Percentiles rank a stretch among this genome's conserved stretches.
phyloP scores from a whole-genome alignment of 2,113 vertebrate species.

The Podarcis raffonei region DNA sequence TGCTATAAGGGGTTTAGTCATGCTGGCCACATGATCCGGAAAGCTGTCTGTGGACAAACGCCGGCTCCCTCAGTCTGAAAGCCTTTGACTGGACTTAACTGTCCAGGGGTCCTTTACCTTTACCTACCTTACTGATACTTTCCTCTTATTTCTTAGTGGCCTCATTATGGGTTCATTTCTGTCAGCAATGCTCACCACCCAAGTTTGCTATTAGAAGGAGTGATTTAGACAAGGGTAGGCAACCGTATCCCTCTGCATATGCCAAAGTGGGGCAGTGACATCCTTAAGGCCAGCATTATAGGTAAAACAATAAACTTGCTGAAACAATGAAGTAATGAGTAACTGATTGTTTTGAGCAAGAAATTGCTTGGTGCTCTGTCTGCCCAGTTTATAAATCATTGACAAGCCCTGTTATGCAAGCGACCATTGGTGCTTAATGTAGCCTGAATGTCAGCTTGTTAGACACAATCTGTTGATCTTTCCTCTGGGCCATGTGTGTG shows the following conservation, averaged over 20 bases:
- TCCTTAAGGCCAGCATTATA: slow-evolving; percentile 26
- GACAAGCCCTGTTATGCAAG: slow-evolving; percentile 71
- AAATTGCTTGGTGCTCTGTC: slow-evolving; percentile 46
- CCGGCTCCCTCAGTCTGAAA: too few species aligned
- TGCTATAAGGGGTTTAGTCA: too few species aligned
- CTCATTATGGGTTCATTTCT: background rate
- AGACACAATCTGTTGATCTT: slow-evolving; percentile 71
- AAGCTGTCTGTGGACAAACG: too few species aligned
- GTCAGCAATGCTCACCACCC: background rate
- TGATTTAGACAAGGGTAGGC: background rate
- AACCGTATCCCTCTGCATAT: slow-evolving; percentile 7
- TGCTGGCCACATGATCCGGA: too few species aligned
- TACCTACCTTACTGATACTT: background rate
- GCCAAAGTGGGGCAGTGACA: slow-evolving; percentile 27
- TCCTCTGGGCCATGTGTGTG: slow-evolving; percentile 35
- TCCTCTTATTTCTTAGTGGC: background rate
- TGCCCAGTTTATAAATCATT: slow-evolving; percentile 75
- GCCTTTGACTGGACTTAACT: too few species aligned
- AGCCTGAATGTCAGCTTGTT: slow-evolving; percentile 67
- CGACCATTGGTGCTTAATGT: slow-evolving; percentile 63
- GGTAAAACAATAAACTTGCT: slow-evolving; percentile 43
- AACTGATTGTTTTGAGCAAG: slow-evolving; percentile 66
- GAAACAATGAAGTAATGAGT: slow-evolving; percentile 70
- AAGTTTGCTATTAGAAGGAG: background rate
- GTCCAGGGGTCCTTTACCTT: too few species aligned